Conservation (phyloP, 2,888 invertebrate species). For the Archips crataeganus region DNA sequence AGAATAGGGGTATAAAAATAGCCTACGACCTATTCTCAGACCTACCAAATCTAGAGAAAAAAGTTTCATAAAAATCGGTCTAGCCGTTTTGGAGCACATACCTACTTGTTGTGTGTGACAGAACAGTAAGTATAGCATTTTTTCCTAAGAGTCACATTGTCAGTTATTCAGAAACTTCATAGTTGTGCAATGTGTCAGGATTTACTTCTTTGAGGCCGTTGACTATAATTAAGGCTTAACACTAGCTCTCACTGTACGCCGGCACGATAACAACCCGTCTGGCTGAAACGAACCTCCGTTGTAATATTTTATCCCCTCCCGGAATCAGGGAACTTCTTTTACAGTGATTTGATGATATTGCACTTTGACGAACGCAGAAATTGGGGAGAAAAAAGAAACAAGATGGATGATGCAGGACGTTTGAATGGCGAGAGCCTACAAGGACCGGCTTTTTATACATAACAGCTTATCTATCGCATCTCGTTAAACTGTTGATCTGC, state of each 20-base stretch:
- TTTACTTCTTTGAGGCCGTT: no score
- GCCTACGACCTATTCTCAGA: no score
- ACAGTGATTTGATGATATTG: slow-evolving; percentile 85
- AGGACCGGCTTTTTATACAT: slow-evolving; percentile 34
- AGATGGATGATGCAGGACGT: slow-evolving; percentile 67
- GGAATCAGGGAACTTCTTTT: slow-evolving; percentile 83
- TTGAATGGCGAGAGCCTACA: slow-evolving; percentile 48
- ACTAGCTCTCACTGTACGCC: slow-evolving; percentile 32
- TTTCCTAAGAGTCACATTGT: no score
- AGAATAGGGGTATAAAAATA: no score
- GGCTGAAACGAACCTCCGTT: slow-evolving; percentile 73
- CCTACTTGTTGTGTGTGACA: no score
- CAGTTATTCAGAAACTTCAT: no score
- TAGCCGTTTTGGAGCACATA: no score
- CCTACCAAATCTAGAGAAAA: no score
- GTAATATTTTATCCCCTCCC: slow-evolving; percentile 81
- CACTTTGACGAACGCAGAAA: slow-evolving; percentile 77
- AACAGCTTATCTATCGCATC: slow-evolving; percentile 19
- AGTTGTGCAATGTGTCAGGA: no score
- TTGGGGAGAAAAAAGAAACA: slow-evolving; percentile 66
- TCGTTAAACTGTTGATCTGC: not conserved
- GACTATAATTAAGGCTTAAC: no score
- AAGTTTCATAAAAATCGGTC: no score
- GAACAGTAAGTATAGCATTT: no score
- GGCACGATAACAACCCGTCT: slow-evolving; percentile 55